These are phyloP conservation scores for Ailurus styani DNA, from an alignment of 2,113 vertebrate genomes.

Conservation along the genomic window DNA sequence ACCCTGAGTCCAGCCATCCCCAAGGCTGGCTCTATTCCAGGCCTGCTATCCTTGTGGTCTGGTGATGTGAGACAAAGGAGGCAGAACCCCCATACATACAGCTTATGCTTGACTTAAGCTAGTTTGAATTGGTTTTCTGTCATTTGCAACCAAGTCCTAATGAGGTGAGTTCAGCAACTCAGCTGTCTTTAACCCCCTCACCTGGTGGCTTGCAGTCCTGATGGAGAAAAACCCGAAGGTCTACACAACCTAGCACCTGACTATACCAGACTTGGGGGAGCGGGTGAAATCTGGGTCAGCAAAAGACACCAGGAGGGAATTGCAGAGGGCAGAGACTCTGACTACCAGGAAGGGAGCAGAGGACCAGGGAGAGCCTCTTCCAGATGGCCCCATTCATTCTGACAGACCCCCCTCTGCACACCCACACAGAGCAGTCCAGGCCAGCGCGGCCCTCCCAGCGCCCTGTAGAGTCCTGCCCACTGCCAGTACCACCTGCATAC, in stretches of 20 bases:
- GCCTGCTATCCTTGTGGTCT: background rate
- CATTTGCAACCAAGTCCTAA: background rate
- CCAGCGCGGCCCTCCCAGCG: background rate
- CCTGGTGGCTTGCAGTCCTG: background rate
- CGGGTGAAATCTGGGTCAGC: background rate
- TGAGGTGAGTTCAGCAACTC: background rate
- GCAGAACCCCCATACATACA: background rate
- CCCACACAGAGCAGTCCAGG: too few relatives aligned
- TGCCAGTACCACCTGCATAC: rapidly evolving
- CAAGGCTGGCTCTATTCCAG: background rate
- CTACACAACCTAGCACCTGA: background rate
- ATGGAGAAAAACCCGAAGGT: background rate
- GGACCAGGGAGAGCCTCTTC: background rate
- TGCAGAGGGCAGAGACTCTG: background rate
- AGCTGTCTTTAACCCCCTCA: background rate
- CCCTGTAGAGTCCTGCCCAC: background rate
- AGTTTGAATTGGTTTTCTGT: background rate
- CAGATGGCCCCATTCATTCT: background rate
- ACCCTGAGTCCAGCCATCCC: background rate
- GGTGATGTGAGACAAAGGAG: background rate
- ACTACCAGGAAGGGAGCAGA: background rate
- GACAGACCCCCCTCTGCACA: background rate
- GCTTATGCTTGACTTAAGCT: background rate
- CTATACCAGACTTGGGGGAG: background rate
- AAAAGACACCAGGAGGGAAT: background rate